A percentile compares a stretch with the other conserved stretches of the same genome.
Conservation (phyloP, 1,140 invertebrate genomes). For the Pararge aegeria region DNA sequence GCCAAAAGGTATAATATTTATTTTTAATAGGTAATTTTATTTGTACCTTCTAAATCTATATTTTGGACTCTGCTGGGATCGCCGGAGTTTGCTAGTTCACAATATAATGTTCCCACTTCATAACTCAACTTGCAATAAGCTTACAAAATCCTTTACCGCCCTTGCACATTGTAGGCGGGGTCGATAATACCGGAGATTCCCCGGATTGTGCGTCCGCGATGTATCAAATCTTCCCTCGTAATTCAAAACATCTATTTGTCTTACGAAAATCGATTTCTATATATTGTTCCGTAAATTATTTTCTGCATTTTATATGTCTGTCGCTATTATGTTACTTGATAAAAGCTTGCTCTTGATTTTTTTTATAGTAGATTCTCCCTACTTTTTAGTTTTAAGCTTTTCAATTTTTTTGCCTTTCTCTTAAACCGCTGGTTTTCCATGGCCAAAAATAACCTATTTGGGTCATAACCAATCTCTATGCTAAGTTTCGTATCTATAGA, state of each 20-base stretch:
- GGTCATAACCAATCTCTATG: too few relatives aligned
- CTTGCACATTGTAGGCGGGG: constrained; percentile 27
- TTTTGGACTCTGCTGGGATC: neutral
- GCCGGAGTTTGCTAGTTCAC: neutral
- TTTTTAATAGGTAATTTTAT: too few relatives aligned
- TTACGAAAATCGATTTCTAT: constrained; percentile 25
- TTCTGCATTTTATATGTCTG: neutral
- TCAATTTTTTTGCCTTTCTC: too few relatives aligned
- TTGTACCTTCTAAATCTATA: neutral
- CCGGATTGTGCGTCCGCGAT: constrained; percentile 23
- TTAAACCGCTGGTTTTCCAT: too few relatives aligned
- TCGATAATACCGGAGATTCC: constrained; percentile 27
- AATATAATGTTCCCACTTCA: constrained; percentile 35
- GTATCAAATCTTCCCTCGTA: constrained; percentile 27
- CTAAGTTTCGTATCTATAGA: too few relatives aligned
- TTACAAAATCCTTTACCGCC: constrained; percentile 27
- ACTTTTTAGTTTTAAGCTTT: too few relatives aligned
- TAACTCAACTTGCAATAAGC: constrained; percentile 34
- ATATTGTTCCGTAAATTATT: constrained; percentile 15
- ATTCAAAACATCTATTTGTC: constrained; percentile 29
- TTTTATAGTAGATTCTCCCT: too few relatives aligned
- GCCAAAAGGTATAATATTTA: too few relatives aligned
- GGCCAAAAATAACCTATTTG: too few relatives aligned
- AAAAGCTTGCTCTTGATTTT: neutral
- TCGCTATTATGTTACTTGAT: neutral